phyloP scores from a whole-genome alignment of 2,888 invertebrate species.

The Drosophila sordidula region DNA sequence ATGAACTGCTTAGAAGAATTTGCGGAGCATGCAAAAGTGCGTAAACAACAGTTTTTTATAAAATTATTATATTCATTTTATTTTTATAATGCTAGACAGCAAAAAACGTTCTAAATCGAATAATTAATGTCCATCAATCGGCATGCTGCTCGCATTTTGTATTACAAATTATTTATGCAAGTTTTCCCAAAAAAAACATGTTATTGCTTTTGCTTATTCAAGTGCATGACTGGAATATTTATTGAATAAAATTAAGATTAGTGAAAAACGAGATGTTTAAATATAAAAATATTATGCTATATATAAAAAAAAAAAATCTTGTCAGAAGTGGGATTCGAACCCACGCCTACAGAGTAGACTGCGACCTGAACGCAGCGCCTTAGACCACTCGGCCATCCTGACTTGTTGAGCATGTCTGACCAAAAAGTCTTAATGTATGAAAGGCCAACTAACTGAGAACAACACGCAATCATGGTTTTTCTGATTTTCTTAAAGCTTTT shows the following conservation, averaged over 20 bases:
- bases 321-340: constrained; percentile 74
- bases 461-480: not conserved
- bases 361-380: constrained; percentile 75
- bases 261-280: too few species aligned
- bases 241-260: too few species aligned
- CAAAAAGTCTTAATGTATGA: constrained; percentile 2
- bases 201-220: too few species aligned
- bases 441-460: not conserved
- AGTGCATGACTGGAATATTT: too few species aligned
- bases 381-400: constrained; percentile 73
- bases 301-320: constrained; percentile 22
- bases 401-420: accelerated
- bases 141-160: too few species aligned
- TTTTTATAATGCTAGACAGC: too few species aligned
- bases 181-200: too few species aligned
- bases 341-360: constrained; percentile 75
- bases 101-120: too few species aligned
- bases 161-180: too few species aligned
- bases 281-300: not conserved
- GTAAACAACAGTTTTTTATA: not conserved
- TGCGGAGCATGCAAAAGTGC: not conserved
- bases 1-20: not conserved
- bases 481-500: not conserved
- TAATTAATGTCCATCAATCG: too few species aligned
- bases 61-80: too few species aligned